phyloP scores from a whole-genome alignment of 2,113 vertebrate genomes.

The Ochotona princeps region DNA sequence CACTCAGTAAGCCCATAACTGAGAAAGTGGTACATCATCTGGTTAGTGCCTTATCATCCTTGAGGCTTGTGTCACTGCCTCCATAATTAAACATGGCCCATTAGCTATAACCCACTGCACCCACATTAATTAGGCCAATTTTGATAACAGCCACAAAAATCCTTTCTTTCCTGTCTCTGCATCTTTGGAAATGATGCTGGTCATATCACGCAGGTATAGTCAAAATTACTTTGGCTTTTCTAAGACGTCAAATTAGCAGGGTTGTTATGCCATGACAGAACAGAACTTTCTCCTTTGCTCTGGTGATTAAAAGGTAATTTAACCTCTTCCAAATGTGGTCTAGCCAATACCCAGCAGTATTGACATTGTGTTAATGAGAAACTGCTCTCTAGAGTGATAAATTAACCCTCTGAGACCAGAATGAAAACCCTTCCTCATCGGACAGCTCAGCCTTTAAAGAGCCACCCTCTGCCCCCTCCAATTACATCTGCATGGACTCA shows the following conservation, averaged over 20 bases:
- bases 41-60: constrained; percentile 65
- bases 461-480: constrained; percentile 58
- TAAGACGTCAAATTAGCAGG: constrained; percentile 66
- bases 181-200: constrained; percentile 42
- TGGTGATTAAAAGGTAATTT: constrained; percentile 77
- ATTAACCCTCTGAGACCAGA: constrained; percentile 83
- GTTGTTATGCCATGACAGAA: constrained; percentile 13
- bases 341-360: constrained; percentile 66
- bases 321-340: constrained; percentile 75
- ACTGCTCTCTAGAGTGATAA: constrained; percentile 75
- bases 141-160: constrained; percentile 54
- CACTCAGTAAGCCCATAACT: not conserved
- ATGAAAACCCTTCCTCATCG: constrained; percentile 84
- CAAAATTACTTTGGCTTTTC: constrained; percentile 45
- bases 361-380: constrained; percentile 78
- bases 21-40: constrained; percentile 64
- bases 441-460: constrained; percentile 82
- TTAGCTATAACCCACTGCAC: constrained; percentile 76
- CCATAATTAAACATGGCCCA: constrained; percentile 78
- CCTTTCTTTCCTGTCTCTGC: constrained; percentile 44
- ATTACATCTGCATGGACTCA: constrained; percentile 78
- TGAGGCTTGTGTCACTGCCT: constrained; percentile 71
- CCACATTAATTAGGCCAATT: constrained; percentile 77
- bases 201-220: constrained; percentile 15
- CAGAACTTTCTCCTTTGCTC: constrained; percentile 59